Percentiles rank a stretch among this genome's conserved stretches.
phyloP scores from a whole-genome alignment of 2,888 invertebrate genomes.

The Hypercompe scribonia region DNA sequence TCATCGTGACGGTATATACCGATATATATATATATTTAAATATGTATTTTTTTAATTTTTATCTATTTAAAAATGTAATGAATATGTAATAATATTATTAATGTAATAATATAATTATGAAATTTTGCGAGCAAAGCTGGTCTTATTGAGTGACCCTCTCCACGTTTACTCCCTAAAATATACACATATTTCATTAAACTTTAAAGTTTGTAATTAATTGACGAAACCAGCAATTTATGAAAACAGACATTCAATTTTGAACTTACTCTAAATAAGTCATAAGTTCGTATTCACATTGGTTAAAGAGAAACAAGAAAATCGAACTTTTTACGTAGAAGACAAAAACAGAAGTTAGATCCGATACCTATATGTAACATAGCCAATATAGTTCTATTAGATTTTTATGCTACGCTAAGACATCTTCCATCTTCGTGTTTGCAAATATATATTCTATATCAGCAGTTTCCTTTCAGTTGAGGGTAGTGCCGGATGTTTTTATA shows the following conservation, averaged over 20 bases:
- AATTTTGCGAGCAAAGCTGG: too few species aligned
- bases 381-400: not conserved
- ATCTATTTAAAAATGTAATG: too few species aligned
- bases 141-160: too few species aligned
- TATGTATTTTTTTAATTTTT: too few species aligned
- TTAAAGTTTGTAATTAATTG: too few species aligned
- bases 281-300: not conserved
- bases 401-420: slow-evolving; percentile 9
- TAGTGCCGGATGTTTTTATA: slow-evolving; percentile 45
- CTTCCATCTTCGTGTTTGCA: slow-evolving; percentile 20
- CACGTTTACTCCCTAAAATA: too few species aligned
- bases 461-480: slow-evolving; percentile 17
- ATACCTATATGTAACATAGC: not conserved
- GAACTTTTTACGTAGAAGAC: not conserved
- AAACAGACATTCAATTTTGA: not conserved
- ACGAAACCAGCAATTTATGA: too few species aligned
- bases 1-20: too few species aligned
- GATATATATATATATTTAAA: too few species aligned
- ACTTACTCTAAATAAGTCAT: not conserved
- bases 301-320: not conserved
- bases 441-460: slow-evolving; percentile 21
- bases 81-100: too few species aligned
- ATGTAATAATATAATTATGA: too few species aligned
- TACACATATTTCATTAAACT: too few species aligned
- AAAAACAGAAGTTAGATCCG: not conserved